Evolutionary conservation across 2,888 invertebrate species (phyloP).

Genomic region (Gymnosoma rotundatum): DNA sequence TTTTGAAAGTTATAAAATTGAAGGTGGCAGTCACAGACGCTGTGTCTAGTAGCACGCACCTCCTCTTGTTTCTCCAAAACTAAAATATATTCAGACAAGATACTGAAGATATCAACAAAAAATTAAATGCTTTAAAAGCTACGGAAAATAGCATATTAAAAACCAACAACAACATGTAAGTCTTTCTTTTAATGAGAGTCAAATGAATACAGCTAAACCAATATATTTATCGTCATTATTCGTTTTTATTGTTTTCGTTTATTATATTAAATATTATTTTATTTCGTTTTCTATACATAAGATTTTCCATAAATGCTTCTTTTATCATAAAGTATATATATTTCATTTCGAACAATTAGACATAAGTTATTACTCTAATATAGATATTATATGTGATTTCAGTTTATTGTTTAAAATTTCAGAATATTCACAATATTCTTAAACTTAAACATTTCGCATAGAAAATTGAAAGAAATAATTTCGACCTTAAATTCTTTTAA

Average conservation of each 20-base stretch:
- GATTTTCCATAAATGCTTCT: too few species aligned
- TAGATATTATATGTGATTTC: too few species aligned
- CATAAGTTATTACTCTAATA: too few species aligned
- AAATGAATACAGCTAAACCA: neutral
- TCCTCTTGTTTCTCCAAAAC: neutral
- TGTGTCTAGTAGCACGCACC: constrained; percentile 2
- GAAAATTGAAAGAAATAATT: too few species aligned
- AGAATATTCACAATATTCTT: too few species aligned
- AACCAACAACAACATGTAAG: neutral
- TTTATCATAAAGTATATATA: too few species aligned
- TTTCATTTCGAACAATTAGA: too few species aligned
- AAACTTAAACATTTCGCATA: too few species aligned
- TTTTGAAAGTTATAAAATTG: constrained; percentile 51
- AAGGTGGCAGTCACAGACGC: constrained; percentile 45
- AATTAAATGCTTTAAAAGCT: neutral
- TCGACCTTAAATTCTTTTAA: too few species aligned
- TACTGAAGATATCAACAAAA: neutral
- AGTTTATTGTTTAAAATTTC: too few species aligned
- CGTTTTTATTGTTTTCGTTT: neutral
- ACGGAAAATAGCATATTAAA: constrained; percentile 5
- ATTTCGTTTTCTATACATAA: too few species aligned
- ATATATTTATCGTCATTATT: neutral
- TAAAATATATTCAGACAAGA: neutral
- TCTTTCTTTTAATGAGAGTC: neutral
- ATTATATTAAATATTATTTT: too few species aligned